These are phyloP conservation scores for Thinocorus orbignyianus DNA, from an alignment of 2,113 vertebrate genomes.

Conservation along the genomic window DNA sequence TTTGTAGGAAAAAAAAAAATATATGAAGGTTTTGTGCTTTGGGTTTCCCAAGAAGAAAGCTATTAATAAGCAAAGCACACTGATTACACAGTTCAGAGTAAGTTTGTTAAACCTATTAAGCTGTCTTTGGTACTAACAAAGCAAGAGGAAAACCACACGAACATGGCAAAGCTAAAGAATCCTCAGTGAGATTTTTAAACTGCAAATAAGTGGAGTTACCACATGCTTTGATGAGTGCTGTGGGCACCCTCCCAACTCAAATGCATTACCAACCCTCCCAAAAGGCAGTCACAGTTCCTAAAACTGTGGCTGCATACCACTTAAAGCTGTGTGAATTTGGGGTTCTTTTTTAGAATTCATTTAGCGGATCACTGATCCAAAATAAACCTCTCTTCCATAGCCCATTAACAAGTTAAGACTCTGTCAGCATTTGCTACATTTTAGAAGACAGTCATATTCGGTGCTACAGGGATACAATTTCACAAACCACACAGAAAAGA, in stretches of 20 bases:
- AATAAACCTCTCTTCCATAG: not conserved
- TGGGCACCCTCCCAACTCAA: not conserved
- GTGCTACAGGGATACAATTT: not conserved
- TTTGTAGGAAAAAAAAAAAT: not conserved
- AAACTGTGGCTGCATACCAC: not conserved
- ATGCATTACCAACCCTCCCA: not conserved
- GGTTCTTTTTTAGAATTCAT: not conserved
- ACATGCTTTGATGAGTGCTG: not conserved
- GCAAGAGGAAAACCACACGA: not conserved
- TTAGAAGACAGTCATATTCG: not conserved
- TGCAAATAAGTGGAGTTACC: not conserved
- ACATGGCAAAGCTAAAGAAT: not conserved
- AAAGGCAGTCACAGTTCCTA: not conserved
- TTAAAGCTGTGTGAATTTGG: not conserved
- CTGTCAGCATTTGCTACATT: not conserved
- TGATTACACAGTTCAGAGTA: not conserved
- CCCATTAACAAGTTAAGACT: not conserved
- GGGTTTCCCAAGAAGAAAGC: not conserved
- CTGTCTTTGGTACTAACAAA: not conserved
- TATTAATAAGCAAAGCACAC: not conserved
- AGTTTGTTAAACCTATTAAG: conserved; percentile 6
- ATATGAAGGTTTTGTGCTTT: not conserved
- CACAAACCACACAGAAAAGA: not conserved
- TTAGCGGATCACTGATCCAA: not conserved
- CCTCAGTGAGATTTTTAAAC: not conserved